Evolutionary conservation across 2,797 vertebrate species (phyloP), one percentile per base, ranked within the genome.

Genomic region (Ctenosaura bakeri): DNA sequence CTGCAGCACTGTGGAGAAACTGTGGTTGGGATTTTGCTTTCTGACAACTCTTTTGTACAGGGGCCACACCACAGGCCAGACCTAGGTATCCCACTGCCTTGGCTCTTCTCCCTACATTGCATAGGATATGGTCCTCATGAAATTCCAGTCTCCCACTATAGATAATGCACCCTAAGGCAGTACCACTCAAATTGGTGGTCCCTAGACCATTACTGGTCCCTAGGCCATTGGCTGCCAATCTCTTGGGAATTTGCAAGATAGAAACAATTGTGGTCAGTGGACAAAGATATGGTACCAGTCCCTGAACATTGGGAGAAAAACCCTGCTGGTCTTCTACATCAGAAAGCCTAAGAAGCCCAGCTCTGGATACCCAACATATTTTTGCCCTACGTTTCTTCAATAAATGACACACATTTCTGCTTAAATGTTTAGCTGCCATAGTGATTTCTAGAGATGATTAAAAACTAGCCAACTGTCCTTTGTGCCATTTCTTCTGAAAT

Each of bases 401-500:
- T 52, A 81, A 82, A 90, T 87, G 69, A 56, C 24, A 83, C 35
- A 76, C 64, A 32, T 38, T 79, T 81, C 20, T 62, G 22, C 59
- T 85, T 85, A 54, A 52, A 46, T 4, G 46, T n/a, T 62, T 64
- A 69, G 84, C 71, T 90, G 66, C 32, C 82, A 82, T n/a, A 77
- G 78, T 78, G 84, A 86, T 82, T 42, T 52, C 22, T 38, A 94
- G 59, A 86, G 18, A 87, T 74, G 76, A 78, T 32, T 46, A 66
- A 89, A 78, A 80, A 50, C 52, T 35, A 78, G 66, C 78, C 59
- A 79, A 83, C 42, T 66, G 76, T 87, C 87, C 85, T 89, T 56
- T 80, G 66, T 64, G 87, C 24, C 64, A 62, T 54, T n/a, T 59
- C 79, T 90, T 89, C 42, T 84, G 38, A 80, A 87, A 50, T 87